Percentiles rank a stretch among this genome's conserved stretches.
Conservation (phyloP, 2,113 vertebrate species). For the Phasianus colchicus region DNA sequence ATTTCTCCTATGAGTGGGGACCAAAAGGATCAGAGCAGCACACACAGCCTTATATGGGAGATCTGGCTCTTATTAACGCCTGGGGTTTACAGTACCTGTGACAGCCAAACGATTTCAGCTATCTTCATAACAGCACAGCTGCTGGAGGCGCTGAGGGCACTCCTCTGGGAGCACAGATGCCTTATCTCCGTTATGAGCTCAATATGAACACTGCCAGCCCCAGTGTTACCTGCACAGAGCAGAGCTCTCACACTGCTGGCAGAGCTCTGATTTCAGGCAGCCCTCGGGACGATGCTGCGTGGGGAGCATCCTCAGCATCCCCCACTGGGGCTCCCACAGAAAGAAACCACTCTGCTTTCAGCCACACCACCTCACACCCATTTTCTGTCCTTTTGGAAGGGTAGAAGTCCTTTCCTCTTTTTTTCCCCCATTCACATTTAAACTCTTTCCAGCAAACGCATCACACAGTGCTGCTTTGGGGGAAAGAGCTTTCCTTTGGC, state of each 20-base stretch:
- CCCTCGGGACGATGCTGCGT: rapidly evolving
- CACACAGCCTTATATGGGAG: rapidly evolving
- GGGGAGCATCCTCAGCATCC: too few species aligned
- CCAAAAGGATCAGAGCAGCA: rapidly evolving
- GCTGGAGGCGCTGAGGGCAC: rapidly evolving
- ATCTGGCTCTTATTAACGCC: rapidly evolving
- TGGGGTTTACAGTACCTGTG: background rate
- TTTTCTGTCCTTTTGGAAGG: background rate
- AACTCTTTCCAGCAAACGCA: background rate
- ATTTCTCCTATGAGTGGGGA: too few species aligned
- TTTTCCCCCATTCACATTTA: too few species aligned
- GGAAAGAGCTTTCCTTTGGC: background rate
- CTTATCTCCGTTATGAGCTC: rapidly evolving
- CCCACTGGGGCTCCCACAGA: rapidly evolving
- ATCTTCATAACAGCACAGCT: background rate
- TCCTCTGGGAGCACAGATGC: rapidly evolving
- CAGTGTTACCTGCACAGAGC: rapidly evolving
- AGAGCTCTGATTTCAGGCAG: background rate
- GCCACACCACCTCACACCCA: background rate
- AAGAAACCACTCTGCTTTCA: background rate
- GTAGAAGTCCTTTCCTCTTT: too few species aligned
- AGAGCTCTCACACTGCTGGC: background rate
- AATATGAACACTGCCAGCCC: background rate
- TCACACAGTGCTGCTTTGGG: background rate
- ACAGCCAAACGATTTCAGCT: background rate